A percentile compares a stretch with the other conserved stretches of the same genome.
These are phyloP conservation scores for Eupithecia centaureata DNA, from an alignment of 2,888 invertebrate genomes.

Conservation along the genomic window DNA sequence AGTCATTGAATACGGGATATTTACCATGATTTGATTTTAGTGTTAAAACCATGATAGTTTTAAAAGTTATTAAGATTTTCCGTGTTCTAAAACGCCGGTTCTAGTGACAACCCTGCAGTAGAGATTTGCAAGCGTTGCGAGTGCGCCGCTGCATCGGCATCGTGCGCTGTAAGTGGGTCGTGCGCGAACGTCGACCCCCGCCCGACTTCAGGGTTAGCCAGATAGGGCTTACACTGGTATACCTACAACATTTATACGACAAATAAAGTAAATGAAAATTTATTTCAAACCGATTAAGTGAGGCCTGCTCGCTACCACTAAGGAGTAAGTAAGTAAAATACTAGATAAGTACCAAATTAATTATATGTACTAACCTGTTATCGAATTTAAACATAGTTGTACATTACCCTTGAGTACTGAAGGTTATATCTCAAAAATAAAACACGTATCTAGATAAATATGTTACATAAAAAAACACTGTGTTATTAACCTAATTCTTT, in stretches of 20 bases:
- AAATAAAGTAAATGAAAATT: neutral
- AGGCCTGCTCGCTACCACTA: neutral
- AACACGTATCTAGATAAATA: too few species aligned
- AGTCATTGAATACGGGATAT: too few species aligned
- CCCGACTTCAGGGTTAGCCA: constrained; percentile 79
- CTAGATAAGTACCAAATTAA: too few species aligned
- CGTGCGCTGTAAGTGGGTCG: constrained; percentile 76
- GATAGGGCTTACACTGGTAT: constrained; percentile 45
- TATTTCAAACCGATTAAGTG: neutral
- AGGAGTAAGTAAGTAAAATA: neutral
- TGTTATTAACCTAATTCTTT: too few species aligned
- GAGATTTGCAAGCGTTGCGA: constrained; percentile 75
- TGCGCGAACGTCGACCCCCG: constrained; percentile 78
- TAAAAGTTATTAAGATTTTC: too few species aligned
- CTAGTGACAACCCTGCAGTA: constrained; percentile 35
- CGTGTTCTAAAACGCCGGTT: constrained; percentile 38
- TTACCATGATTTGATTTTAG: too few species aligned
- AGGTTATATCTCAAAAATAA: too few species aligned
- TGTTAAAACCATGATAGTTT: too few species aligned
- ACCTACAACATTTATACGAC: neutral
- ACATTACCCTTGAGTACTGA: too few species aligned
- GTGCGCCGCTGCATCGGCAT: constrained; percentile 56
- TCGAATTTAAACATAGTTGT: too few species aligned
- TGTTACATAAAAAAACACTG: too few species aligned
- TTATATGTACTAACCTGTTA: too few species aligned